phyloP scores from a whole-genome alignment of 2,888 invertebrate species.

The Hypolimnas misippus region DNA sequence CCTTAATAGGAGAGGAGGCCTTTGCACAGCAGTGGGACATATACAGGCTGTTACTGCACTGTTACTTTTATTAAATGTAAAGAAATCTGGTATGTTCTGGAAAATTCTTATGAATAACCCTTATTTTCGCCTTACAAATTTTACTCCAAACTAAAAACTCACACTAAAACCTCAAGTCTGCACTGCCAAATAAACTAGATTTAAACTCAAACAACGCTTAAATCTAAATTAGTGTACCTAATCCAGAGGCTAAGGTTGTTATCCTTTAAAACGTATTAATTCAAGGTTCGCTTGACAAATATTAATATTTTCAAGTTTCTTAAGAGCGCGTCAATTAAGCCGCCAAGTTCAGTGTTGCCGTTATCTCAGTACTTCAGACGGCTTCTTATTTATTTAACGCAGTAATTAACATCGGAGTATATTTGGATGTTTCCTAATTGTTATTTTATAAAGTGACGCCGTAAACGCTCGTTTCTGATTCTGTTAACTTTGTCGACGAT shows the following conservation, averaged over 20 bases:
- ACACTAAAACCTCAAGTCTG: no score
- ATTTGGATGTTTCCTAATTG: slow-evolving; percentile 58
- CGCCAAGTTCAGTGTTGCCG: slow-evolving; percentile 41
- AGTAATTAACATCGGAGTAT: slow-evolving; percentile 52
- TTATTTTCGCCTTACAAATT: no score
- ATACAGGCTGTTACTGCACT: no score
- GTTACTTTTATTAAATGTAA: no score
- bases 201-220: no score
- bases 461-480: not conserved
- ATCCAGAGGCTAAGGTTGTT: slow-evolving; percentile 25
- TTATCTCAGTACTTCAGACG: slow-evolving; percentile 74
- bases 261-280: slow-evolving; percentile 34
- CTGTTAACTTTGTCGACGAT: not conserved
- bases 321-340: slow-evolving; percentile 37
- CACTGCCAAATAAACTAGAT: no score
- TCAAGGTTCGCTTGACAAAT: slow-evolving; percentile 32
- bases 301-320: slow-evolving; percentile 40
- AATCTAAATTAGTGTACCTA: slow-evolving; percentile 15
- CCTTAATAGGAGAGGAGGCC: no score
- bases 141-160: no score
- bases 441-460: slow-evolving; percentile 32
- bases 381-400: slow-evolving; percentile 62
- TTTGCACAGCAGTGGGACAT: no score
- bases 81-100: no score
- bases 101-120: no score